Conservation (phyloP, 2,797 vertebrate species). For the Manis javanica region DNA sequence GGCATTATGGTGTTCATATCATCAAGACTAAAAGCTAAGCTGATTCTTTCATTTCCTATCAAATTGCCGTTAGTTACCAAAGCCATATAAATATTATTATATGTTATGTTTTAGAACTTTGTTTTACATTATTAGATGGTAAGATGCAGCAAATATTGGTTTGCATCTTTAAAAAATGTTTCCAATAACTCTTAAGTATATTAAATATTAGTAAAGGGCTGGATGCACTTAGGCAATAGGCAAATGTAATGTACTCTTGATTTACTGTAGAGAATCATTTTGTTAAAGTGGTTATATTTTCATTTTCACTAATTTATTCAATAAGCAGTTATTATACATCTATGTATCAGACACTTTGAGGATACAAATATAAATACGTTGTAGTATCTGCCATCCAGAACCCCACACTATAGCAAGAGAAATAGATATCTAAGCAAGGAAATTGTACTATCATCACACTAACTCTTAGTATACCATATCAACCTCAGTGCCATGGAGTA, state of each 20-base stretch:
- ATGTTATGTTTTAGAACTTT: slow-evolving; percentile 42
- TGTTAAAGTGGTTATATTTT: slow-evolving; percentile 33
- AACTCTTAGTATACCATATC: neutral
- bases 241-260: slow-evolving; percentile 47
- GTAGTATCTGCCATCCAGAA: neutral
- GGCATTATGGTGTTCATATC: slow-evolving; percentile 64
- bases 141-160: neutral
- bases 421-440: neutral
- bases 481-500: neutral
- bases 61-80: slow-evolving; percentile 58
- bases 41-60: slow-evolving; percentile 63
- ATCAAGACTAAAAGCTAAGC: slow-evolving; percentile 68
- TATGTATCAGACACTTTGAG: neutral
- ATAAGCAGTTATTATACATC: slow-evolving; percentile 22
- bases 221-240: neutral
- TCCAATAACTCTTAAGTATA: slow-evolving; percentile 8
- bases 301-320: slow-evolving; percentile 30
- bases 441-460: neutral
- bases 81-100: slow-evolving; percentile 51
- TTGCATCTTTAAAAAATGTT: slow-evolving; percentile 31
- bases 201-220: slow-evolving; percentile 35
- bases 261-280: slow-evolving; percentile 42
- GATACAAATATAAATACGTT: neutral
- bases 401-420: neutral
- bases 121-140: neutral